phyloP scores from a whole-genome alignment of 2,888 invertebrate species.

The Andrena camellia region DNA sequence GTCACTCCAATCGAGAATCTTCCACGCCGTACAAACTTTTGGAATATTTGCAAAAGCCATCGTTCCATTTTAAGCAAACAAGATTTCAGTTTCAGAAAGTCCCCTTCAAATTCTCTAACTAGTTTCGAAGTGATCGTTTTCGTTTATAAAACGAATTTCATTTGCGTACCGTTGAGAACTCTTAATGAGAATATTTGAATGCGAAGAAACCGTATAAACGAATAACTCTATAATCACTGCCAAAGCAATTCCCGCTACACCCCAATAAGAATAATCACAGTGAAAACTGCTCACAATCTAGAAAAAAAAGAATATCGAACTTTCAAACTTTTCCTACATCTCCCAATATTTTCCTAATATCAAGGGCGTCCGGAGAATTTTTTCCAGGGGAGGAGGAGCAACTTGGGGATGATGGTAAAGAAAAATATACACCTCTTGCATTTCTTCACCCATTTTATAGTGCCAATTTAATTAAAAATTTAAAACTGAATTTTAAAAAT shows the following conservation, averaged over 20 bases:
- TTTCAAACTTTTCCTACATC: too few relatives aligned
- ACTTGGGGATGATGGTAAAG: too few relatives aligned
- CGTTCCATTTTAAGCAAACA: background rate
- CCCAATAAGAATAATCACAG: too few relatives aligned
- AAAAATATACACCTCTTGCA: too few relatives aligned
- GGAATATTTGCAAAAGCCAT: background rate
- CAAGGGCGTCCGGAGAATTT: too few relatives aligned
- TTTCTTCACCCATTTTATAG: too few relatives aligned
- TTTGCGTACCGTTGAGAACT: background rate
- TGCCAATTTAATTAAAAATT: too few relatives aligned
- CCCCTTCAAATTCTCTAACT: background rate
- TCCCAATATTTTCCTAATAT: too few relatives aligned
- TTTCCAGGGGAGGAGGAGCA: too few relatives aligned
- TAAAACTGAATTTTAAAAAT: too few relatives aligned
- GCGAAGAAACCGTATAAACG: background rate
- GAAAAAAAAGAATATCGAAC: too few relatives aligned
- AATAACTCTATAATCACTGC: background rate
- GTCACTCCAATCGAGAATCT: background rate
- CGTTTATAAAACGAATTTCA: constrained; percentile 4
- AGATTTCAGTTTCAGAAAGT: background rate
- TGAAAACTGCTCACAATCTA: too few relatives aligned
- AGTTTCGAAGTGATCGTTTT: background rate
- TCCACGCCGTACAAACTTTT: background rate
- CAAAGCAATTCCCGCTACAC: background rate
- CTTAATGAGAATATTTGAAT: background rate